Base-by-base conservation (phyloP, 2,888 invertebrate species). In the Sinodicranocentrus sp. region DNA sequence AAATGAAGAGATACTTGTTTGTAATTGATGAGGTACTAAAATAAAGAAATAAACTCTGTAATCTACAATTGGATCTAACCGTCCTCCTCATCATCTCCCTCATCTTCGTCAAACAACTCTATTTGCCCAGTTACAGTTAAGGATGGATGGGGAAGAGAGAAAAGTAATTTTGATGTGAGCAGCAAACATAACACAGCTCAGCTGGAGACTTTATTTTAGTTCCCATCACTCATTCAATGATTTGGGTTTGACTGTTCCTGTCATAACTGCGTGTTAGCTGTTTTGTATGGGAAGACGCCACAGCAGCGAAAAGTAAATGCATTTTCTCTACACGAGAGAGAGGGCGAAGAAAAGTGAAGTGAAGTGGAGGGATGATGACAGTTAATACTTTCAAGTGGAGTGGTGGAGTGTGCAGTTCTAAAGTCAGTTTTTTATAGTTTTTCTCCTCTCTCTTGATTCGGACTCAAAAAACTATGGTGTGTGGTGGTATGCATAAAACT, bases 181-280 rank as follows among this genome's bases (percentile, higher is more conserved):
- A 67, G 44, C 28, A 39, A 68, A 78, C 59, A 70, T 70, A 63
- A 65, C 71, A 43, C 52, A 33, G 39, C 79, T 43, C 79, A 79
- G 79, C 71, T 79, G 79, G 79, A 79, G 61, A 79, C 44, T 79
- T 71, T 61, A 39, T 70, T 78, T 78, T 71, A 63, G 43, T 79
- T 79, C 71, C 72, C 79, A 79, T 79, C 79, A 79, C 72, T 79
- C 79, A 79, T 72, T 54, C 65, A 63, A 57, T 70, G 70, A 70
- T 61, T 72, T 63, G 71, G 72, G 79, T 52, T 79, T 79, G 79
- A 79, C 79, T 79, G 52, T 54, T 79, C 26, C 65, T 79, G 79
- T 79, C 79, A 79, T 72, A 79, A 79, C 79, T 79, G 54, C 61
- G 71, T 65, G 79, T 54, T 48, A 15, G 17, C 70, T 21, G 70